Conservation (phyloP, 2,888 invertebrate genomes). For the Acronicta aceris region DNA sequence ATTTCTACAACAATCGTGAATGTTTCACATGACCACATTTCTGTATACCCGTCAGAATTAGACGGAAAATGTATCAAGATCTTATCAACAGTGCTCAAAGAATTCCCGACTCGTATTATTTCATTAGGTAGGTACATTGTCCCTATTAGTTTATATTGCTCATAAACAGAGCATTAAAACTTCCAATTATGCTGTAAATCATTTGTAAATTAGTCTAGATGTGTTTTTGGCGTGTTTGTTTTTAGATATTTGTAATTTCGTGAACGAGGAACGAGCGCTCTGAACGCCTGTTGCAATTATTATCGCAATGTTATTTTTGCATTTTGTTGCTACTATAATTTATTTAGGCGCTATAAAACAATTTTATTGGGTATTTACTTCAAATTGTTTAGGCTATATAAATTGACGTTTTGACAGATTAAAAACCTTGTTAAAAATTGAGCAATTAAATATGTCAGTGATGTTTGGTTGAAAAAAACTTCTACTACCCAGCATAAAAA, state of each 20-base stretch:
- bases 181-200: constrained; percentile 64
- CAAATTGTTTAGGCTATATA: neutral
- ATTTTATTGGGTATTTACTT: neutral
- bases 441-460: too few species aligned
- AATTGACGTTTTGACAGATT: too few species aligned
- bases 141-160: constrained; percentile 63
- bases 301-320: constrained; percentile 20
- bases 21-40: constrained; percentile 67
- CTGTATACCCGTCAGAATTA: constrained; percentile 66
- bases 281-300: constrained; percentile 39
- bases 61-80: constrained; percentile 71
- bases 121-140: constrained; percentile 51
- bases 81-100: constrained; percentile 55
- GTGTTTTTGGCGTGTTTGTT: constrained; percentile 48
- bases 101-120: constrained; percentile 58
- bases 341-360: constrained; percentile 13
- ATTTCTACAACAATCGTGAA: constrained; percentile 54
- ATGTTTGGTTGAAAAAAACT: too few species aligned
- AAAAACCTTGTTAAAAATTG: too few species aligned
- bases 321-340: constrained; percentile 18
- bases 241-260: constrained; percentile 31
- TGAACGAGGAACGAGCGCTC: neutral
- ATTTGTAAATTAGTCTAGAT: constrained; percentile 52
- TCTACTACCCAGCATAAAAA: too few species aligned
- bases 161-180: constrained; percentile 64